Evolutionary conservation across 1,140 invertebrate genomes (phyloP), one percentile per base, ranked within the genome.

Genomic region (Macrobrachium nipponense): DNA sequence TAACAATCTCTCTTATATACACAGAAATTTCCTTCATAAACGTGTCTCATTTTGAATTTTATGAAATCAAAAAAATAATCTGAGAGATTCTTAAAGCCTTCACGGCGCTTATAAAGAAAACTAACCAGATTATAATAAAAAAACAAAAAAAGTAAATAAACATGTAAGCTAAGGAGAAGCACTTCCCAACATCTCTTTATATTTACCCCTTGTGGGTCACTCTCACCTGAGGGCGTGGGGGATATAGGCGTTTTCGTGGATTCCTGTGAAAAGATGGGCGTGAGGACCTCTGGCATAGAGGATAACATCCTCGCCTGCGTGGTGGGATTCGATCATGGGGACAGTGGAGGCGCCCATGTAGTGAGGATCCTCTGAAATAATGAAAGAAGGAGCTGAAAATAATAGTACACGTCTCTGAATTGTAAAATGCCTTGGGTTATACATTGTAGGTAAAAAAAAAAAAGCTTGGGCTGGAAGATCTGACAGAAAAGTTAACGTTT

Each of bases 171-270:
- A 12, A 12, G 51, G 3, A 51, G 5, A 8, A 23, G 64, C 64
- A 68, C 20, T 4, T 68, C 27, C 66, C 68, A 70, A 23, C 0
- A 5, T 12, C 51, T 8, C 51, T 51, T 7, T 51, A 6, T 0
- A 6, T 12, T 0, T 51, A 51, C 8, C 12, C 12, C 51, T 12
- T 51, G 51, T 3, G 51, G 51, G 8, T 51, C 15, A 72, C 20
- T 36, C 23, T 36, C 23, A 89, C 88, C 88, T 89, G 59, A 89
- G 15, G 15, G 86, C 96, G 90, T 97, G 95, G 15, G 95, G 95
- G 4, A 98, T 95, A 90, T 97, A 98, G 89, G 95, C 95, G 90
- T 99, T 97, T 90, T 99, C 97, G 89, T 98, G 96, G 0, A 97
- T 94, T 43, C 94, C 95, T 88, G 97, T 95, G 89, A 98, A 96